Conservation (phyloP, 2,888 invertebrate genomes). For the Polydrusus cervinus region DNA sequence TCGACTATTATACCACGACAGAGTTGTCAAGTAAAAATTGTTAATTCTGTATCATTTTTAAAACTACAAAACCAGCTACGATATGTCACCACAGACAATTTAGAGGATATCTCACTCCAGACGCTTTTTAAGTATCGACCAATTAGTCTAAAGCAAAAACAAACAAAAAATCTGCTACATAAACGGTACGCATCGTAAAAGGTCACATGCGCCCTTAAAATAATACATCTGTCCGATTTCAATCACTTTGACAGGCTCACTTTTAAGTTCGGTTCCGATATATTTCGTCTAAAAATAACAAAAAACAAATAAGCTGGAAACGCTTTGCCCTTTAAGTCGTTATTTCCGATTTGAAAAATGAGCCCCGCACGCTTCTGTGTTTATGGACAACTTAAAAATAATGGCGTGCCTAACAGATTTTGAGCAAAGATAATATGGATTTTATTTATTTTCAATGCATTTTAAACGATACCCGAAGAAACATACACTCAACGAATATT, state of each 20-base stretch:
- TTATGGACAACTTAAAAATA: constrained; percentile 42
- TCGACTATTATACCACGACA: too few relatives aligned
- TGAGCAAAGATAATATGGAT: neutral
- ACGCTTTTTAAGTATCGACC: constrained; percentile 47
- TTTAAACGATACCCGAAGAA: neutral
- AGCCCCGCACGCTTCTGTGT: constrained; percentile 63
- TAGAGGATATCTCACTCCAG: constrained; percentile 35
- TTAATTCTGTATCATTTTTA: constrained; percentile 1
- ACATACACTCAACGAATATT: too few relatives aligned
- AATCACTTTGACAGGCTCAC: constrained; percentile 68
- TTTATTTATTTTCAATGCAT: neutral
- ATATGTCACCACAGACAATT: constrained; percentile 43
- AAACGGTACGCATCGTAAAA: constrained; percentile 48
- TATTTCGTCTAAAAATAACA: constrained; percentile 66
- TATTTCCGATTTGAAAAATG: constrained; percentile 66
- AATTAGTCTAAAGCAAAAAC: constrained; percentile 47
- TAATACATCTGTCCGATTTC: constrained; percentile 71
- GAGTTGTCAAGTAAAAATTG: too few relatives aligned
- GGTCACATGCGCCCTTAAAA: constrained; percentile 69
- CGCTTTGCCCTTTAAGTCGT: constrained; percentile 53
- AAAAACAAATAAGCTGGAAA: constrained; percentile 60
- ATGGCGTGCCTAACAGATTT: constrained; percentile 3
- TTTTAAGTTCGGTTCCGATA: constrained; percentile 62
- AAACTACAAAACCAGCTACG: constrained; percentile 10
- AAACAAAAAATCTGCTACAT: constrained; percentile 53